Percentiles rank a stretch among this genome's conserved stretches.
Conservation (phyloP, 1,140 invertebrate species). For the Penaeus indicus region DNA sequence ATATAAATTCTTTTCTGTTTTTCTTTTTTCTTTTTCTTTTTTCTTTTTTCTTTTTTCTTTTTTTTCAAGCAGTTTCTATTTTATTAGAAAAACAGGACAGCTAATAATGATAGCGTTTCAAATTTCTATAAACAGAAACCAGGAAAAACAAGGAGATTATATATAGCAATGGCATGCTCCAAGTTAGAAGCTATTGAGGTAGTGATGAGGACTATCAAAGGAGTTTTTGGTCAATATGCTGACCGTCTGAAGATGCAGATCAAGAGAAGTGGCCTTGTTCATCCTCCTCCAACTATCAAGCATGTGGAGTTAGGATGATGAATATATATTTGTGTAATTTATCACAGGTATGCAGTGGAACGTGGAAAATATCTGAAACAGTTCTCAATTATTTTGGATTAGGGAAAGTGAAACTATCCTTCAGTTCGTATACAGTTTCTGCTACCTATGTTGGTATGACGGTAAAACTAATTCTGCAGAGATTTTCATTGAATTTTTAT, state of each 20-base stretch:
- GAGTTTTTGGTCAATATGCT: conserved; percentile 24
- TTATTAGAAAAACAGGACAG: no score
- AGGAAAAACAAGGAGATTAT: neutral
- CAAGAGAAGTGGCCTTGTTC: neutral
- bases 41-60: no score
- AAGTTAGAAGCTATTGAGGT: neutral
- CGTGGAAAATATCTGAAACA: neutral
- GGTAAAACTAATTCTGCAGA: no score
- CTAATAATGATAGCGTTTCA: no score
- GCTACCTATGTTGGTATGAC: no score
- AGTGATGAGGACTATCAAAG: neutral
- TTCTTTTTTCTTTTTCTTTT: no score
- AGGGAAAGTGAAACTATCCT: no score
- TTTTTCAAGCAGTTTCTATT: no score
- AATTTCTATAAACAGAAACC: neutral
- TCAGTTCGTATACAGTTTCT: no score
- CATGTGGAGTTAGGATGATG: conserved; percentile 12
- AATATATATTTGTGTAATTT: neutral
- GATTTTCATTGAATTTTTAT: neutral
- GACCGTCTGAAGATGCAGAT: conserved; percentile 22
- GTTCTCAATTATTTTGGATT: no score
- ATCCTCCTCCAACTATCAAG: conserved; percentile 29
- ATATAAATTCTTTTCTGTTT: no score
- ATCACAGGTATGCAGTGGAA: neutral
- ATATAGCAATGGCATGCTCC: neutral